A percentile compares a stretch with the other conserved stretches of the same genome.
phyloP scores from a whole-genome alignment of 1,140 invertebrate genomes.

The Cotesia typhae region DNA sequence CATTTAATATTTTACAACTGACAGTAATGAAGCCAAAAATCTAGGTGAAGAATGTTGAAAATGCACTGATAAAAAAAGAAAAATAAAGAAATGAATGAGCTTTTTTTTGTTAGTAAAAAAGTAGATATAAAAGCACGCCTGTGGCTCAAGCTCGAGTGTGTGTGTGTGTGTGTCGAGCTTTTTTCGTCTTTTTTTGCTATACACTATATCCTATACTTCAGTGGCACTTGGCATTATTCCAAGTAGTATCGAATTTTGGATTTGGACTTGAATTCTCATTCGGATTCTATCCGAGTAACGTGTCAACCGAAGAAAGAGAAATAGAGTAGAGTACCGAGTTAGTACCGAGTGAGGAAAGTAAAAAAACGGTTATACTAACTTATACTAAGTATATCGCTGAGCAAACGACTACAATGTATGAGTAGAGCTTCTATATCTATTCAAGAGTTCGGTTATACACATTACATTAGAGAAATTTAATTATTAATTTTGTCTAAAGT shows the following conservation, averaged over 20 bases:
- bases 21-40: conserved; percentile 10
- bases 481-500: conserved; percentile 31
- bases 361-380: conserved; percentile 14
- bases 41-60: conserved; percentile 9
- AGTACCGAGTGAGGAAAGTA: no score
- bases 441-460: no score
- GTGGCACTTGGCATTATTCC: conserved; percentile 52
- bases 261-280: conserved; percentile 47
- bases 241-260: conserved; percentile 53
- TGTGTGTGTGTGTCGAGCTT: no score
- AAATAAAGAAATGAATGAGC: conserved; percentile 2
- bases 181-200: neutral
- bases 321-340: neutral
- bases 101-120: conserved; percentile 1
- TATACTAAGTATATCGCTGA: conserved; percentile 18
- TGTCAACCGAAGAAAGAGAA: conserved; percentile 13
- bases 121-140: conserved; percentile 32
- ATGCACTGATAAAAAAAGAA: no score
- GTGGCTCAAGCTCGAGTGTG: conserved; percentile 23
- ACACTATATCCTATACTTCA: conserved; percentile 26
- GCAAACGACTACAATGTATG: neutral
- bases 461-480: conserved; percentile 33
- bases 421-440: neutral
- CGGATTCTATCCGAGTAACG: conserved; percentile 41
- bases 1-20: conserved; percentile 1